A percentile compares a stretch with the other conserved stretches of the same genome.
phyloP scores from a whole-genome alignment of 1,140 invertebrate species.

The Bilobella aurantiaca region DNA sequence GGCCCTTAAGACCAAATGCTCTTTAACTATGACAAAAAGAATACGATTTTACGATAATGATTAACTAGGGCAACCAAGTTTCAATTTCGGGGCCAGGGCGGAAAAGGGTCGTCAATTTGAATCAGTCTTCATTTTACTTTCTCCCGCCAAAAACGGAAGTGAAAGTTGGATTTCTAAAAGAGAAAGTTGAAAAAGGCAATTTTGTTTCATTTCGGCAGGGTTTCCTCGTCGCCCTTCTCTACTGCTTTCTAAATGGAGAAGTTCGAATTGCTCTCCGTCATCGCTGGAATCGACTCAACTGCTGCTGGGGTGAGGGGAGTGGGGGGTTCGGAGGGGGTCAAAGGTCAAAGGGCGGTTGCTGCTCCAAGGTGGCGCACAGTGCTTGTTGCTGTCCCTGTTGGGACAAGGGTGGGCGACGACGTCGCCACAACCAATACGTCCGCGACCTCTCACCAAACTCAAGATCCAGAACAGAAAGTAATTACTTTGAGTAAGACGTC shows the following conservation, averaged over 20 bases:
- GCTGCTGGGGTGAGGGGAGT: background rate
- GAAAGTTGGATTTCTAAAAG: no score
- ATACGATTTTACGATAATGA: no score
- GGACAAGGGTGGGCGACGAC: background rate
- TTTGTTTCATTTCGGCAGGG: conserved; percentile 48
- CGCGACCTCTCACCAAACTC: conserved; percentile 4
- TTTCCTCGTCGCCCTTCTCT: conserved; percentile 72
- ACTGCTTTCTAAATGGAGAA: conserved; percentile 86
- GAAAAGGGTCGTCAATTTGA: no score
- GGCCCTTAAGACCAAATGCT: no score
- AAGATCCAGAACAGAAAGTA: conserved; percentile 12
- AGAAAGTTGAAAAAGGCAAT: no score
- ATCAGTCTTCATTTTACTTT: no score
- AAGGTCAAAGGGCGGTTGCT: background rate
- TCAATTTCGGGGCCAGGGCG: no score
- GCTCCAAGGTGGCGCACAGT: background rate
- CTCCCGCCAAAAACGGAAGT: no score
- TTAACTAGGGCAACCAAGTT: no score
- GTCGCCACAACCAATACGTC: conserved; percentile 3
- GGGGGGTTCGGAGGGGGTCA: background rate
- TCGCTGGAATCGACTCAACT: conserved; percentile 51
- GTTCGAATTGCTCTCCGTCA: conserved; percentile 73
- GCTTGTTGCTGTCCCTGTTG: background rate
- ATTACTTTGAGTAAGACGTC: background rate
- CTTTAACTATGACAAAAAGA: no score